Conservation (phyloP, 1,140 invertebrate genomes). For the Colletes latitarsis region DNA sequence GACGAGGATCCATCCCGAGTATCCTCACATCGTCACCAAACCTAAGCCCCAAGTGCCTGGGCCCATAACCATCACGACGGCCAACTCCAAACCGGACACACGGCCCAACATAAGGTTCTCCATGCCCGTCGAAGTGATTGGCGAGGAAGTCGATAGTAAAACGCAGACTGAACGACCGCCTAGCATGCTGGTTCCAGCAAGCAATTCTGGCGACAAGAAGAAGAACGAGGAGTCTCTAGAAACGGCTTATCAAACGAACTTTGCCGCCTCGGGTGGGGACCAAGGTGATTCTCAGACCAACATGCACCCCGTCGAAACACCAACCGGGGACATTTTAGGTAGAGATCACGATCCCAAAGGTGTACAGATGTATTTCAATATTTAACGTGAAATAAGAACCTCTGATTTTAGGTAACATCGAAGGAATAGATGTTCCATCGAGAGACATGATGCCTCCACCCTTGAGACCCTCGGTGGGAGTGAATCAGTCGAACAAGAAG, state of each 20-base stretch:
- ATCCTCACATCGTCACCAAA: conserved; percentile 77
- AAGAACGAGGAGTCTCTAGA: conserved; percentile 67
- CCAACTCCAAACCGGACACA: conserved; percentile 59
- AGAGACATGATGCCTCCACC: conserved; percentile 78
- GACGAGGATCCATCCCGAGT: conserved; percentile 73
- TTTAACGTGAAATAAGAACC: no score
- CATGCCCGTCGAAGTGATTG: conserved; percentile 71
- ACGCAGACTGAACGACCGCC: conserved; percentile 72
- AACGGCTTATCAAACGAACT: conserved; percentile 73
- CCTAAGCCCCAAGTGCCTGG: conserved; percentile 71
- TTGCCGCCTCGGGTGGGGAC: conserved; percentile 61
- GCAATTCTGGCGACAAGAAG: conserved; percentile 50
- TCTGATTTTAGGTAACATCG: background rate
- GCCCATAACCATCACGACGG: conserved; percentile 73
- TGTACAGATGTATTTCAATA: no score
- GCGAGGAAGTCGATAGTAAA: conserved; percentile 70
- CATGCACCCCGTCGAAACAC: conserved; percentile 16
- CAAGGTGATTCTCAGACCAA: conserved; percentile 34
- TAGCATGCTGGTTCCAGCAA: conserved; percentile 62
- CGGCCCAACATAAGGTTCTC: conserved; percentile 72
- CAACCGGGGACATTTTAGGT: conserved; percentile 33
- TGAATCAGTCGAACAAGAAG: conserved; percentile 56
- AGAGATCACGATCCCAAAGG: no score
- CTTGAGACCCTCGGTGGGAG: conserved; percentile 30
- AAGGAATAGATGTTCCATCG: conserved; percentile 66